These are phyloP conservation scores for Hypena proboscidalis DNA, from an alignment of 2,888 invertebrate species.

Conservation along the genomic window DNA sequence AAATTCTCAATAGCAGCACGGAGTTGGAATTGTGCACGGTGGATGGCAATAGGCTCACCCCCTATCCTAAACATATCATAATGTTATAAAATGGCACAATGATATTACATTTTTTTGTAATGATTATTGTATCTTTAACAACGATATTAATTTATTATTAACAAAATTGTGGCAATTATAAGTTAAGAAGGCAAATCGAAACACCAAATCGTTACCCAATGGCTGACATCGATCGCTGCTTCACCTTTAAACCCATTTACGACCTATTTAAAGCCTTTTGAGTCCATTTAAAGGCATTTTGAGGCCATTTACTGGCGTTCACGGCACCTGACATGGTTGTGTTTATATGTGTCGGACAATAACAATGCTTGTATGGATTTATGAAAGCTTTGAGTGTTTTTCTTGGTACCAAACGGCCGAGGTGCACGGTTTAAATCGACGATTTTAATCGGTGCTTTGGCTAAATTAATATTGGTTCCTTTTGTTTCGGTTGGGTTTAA, in stretches of 20 bases:
- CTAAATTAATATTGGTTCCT: too few relatives aligned
- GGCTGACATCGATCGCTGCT: constrained; percentile 54
- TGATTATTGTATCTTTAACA: too few relatives aligned
- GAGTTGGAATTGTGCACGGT: too few relatives aligned
- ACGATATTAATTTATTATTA: too few relatives aligned
- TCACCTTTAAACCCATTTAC: constrained; percentile 47
- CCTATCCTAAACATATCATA: too few relatives aligned
- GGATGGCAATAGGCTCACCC: too few relatives aligned
- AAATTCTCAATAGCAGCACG: too few relatives aligned
- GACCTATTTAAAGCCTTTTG: constrained; percentile 52
- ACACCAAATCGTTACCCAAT: constrained; percentile 53
- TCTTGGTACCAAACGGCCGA: constrained; percentile 56
- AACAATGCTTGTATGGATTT: constrained; percentile 64
- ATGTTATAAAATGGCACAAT: too few relatives aligned
- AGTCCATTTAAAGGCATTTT: constrained; percentile 51
- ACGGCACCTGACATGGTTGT: constrained; percentile 57
- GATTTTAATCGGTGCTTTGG: too few relatives aligned
- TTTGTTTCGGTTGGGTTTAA: too few relatives aligned
- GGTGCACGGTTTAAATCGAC: constrained; percentile 30
- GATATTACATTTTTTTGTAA: too few relatives aligned
- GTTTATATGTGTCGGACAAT: constrained; percentile 55
- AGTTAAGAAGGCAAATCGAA: constrained; percentile 30
- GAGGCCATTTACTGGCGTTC: constrained; percentile 49
- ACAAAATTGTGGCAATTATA: too few relatives aligned
- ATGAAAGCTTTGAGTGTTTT: constrained; percentile 67